A percentile compares a stretch with the other conserved stretches of the same genome.
Evolutionary conservation across 2,888 invertebrate species (phyloP).

Genomic region (Fragum fragum): DNA sequence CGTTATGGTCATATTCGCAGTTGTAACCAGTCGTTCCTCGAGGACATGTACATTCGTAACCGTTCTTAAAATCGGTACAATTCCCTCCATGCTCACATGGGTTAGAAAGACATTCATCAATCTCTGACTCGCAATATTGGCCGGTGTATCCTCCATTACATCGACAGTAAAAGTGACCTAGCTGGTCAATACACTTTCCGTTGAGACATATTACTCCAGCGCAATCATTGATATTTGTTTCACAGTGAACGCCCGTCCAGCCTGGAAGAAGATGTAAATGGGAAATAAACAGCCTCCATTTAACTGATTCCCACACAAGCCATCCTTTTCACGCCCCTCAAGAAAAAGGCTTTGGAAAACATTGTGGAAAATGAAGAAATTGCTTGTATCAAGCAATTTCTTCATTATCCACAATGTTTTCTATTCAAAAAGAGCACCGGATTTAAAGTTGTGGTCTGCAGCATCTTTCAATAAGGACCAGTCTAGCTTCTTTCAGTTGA

Average conservation of each 20-base stretch:
- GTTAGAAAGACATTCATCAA: constrained; percentile 94
- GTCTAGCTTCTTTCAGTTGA: no score
- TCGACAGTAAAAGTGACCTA: constrained; percentile 95
- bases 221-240: constrained; percentile 96
- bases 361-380: no score
- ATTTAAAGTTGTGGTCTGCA: no score
- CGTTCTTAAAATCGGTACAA: constrained; percentile 94
- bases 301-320: no score
- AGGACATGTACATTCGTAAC: constrained; percentile 80
- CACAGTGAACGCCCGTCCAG: constrained; percentile 95
- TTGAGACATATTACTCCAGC: constrained; percentile 93
- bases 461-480: no score
- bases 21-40: constrained; percentile 76
- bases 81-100: constrained; percentile 98
- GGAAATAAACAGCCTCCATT: no score
- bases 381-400: no score
- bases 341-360: no score
- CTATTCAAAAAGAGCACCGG: no score
- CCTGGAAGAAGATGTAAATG: constrained; percentile 88
- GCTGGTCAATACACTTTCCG: constrained; percentile 95
- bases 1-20: constrained; percentile 96
- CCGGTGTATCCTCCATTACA: constrained; percentile 97
- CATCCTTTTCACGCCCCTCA: no score
- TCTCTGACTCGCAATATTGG: constrained; percentile 94
- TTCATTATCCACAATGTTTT: no score